Evolutionary conservation across 2,113 vertebrate genomes (phyloP).

Genomic region (Eolophus roseicapilla): DNA sequence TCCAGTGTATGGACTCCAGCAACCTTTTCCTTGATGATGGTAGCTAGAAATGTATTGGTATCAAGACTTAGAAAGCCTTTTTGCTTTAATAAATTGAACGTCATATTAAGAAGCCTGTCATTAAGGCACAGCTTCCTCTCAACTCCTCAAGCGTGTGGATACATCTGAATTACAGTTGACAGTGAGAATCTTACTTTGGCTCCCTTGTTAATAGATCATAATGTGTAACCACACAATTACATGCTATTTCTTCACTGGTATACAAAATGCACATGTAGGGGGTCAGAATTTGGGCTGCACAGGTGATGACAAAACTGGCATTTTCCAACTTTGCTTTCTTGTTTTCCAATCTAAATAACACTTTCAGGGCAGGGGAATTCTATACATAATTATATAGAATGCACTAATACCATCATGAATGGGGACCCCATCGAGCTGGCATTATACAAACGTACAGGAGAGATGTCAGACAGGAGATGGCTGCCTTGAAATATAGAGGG

Average conservation of each 20-base stretch:
- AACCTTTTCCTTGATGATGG: background rate
- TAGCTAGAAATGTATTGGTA: background rate
- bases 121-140: background rate
- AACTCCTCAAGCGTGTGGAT: background rate
- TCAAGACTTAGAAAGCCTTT: background rate
- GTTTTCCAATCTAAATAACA: background rate
- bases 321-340: background rate
- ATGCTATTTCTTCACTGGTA: background rate
- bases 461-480: background rate
- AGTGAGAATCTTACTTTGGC: background rate
- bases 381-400: background rate
- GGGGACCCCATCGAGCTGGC: background rate
- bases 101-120: background rate
- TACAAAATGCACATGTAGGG: background rate
- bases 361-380: background rate
- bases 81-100: background rate
- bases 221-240: background rate
- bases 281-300: background rate
- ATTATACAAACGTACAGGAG: background rate
- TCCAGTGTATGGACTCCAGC: background rate
- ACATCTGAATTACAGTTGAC: background rate
- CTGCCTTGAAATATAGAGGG: background rate
- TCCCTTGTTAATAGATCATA: background rate
- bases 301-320: background rate
- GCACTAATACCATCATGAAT: background rate